Base-by-base conservation (phyloP, 2,888 invertebrate species). In the Cantharis rustica region DNA sequence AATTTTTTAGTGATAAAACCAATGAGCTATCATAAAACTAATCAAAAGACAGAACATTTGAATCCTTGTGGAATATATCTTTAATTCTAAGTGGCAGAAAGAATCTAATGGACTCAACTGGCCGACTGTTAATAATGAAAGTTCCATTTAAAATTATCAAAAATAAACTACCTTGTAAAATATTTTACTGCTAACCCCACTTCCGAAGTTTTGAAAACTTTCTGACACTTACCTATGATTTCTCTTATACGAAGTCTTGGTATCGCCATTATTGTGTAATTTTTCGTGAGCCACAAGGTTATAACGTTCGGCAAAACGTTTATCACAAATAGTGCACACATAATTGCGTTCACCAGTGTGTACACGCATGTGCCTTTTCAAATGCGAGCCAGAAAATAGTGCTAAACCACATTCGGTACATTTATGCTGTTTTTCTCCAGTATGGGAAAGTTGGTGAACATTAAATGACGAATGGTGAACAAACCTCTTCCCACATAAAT, bases 401-500 rank as follows among this genome's bases (percentile, higher is more conserved):
- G 90, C 90, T 72, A 91, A 87, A 16, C 91, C 90, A 87, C 93
- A 93, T 81, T 90, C 87, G 83, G 89, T 88, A 85, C 92, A 92
- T 79, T 90, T 87, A 88, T 91, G 91, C 75, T 91, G 89, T 87
- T 92, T 92, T 80, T 90, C 86, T 78, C 92, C 92, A 64, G 90
- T 89, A 87, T 93, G 93, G 27, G 91, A 91, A 84, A 93, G 86
- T 85, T 90, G 91, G 88, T 93, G 93, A 90, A 93, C 92, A 86
- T 91, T 92, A 88, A 93, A 93, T 64, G 93, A 93, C 63, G 93
- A 92, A 84, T 93, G 93, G 89, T 93, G 93, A 83, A 93, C 90
- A 74, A 87, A 87, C 61, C 85, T 82, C 83, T 88, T 88, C 4
- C 87, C 87, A 77, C 88, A 88, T 20, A 84, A 77, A 74, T 88